Percentiles rank a stretch among this genome's conserved stretches.
These are phyloP conservation scores for Pangasius macronema DNA, from an alignment of 2,797 vertebrate species.

Conservation along the genomic window DNA sequence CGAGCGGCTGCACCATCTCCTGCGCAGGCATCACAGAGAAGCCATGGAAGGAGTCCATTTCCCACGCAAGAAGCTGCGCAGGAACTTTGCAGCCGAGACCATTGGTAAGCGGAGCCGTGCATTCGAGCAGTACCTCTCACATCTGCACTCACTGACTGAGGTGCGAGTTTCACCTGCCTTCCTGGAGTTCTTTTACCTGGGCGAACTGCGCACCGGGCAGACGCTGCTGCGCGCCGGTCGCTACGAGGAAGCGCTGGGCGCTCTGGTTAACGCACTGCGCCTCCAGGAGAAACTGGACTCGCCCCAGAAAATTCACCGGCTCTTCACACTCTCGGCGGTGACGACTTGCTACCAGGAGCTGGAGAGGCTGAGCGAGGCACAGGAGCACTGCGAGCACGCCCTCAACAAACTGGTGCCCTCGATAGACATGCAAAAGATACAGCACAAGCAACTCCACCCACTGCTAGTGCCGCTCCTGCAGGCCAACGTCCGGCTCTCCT, in stretches of 20 bases:
- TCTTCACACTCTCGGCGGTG: constrained; percentile 86
- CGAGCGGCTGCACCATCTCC: constrained; percentile 80
- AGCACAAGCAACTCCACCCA: constrained; percentile 68
- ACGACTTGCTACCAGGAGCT: constrained; percentile 87
- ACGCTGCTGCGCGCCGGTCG: constrained; percentile 83
- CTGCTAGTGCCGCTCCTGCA: constrained; percentile 84
- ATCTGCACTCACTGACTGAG: constrained; percentile 80
- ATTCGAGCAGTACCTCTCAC: constrained; percentile 91
- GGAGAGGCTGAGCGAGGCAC: constrained; percentile 83
- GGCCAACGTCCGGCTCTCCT: constrained; percentile 83
- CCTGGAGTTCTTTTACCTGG: constrained; percentile 88
- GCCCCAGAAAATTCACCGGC: constrained; percentile 64
- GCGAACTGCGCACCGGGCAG: constrained; percentile 81
- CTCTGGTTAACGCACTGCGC: constrained; percentile 83
- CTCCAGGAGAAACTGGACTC: constrained; percentile 85
- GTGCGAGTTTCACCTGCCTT: constrained; percentile 78
- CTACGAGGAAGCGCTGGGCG: constrained; percentile 82
- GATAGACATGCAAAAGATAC: constrained; percentile 30
- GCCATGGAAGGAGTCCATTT: constrained; percentile 86
- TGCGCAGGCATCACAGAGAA: constrained; percentile 78
- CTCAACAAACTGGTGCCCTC: constrained; percentile 76
- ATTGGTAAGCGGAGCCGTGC: constrained; percentile 92
- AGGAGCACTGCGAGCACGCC: constrained; percentile 83
- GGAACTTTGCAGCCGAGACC: constrained; percentile 89
- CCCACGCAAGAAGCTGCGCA: constrained; percentile 87